A percentile compares a stretch with the other conserved stretches of the same genome.
These are phyloP conservation scores for Horisme vitalbata DNA, from an alignment of 2,888 invertebrate species.

Conservation along the genomic window DNA sequence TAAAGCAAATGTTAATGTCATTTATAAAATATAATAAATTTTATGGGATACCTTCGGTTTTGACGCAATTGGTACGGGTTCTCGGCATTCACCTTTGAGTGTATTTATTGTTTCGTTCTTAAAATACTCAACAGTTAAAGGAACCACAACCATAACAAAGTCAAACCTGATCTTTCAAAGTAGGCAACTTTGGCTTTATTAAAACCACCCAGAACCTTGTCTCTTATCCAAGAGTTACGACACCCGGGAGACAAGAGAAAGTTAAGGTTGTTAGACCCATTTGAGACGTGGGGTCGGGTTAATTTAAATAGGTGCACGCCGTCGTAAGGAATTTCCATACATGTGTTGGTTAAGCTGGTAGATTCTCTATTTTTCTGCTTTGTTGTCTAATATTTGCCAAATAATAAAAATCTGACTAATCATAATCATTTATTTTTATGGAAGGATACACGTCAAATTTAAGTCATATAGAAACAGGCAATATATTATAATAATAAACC, in stretches of 20 bases:
- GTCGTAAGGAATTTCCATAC: background rate
- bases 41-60: too few species aligned
- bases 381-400: background rate
- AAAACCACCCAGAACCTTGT: constrained; percentile 19
- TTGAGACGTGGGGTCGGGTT: constrained; percentile 19
- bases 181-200: constrained; percentile 15
- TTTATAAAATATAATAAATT: too few species aligned
- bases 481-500: too few species aligned
- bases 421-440: too few species aligned
- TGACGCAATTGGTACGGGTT: too few species aligned
- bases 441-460: too few species aligned
- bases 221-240: constrained; percentile 22
- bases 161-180: constrained; percentile 9
- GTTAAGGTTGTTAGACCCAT: constrained; percentile 26
- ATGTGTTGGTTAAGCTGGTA: background rate
- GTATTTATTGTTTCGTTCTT: too few species aligned
- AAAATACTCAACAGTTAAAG: too few species aligned
- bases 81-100: too few species aligned
- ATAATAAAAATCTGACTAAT: too few species aligned
- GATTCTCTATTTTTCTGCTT: background rate
- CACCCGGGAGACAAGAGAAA: constrained; percentile 24
- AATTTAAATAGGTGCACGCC: constrained; percentile 15
- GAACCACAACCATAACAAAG: background rate
- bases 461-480: too few species aligned
- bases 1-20: too few species aligned